These are phyloP conservation scores for Haliaeetus leucogaster DNA, from an alignment of 2,113 vertebrate genomes.

Conservation along the genomic window DNA sequence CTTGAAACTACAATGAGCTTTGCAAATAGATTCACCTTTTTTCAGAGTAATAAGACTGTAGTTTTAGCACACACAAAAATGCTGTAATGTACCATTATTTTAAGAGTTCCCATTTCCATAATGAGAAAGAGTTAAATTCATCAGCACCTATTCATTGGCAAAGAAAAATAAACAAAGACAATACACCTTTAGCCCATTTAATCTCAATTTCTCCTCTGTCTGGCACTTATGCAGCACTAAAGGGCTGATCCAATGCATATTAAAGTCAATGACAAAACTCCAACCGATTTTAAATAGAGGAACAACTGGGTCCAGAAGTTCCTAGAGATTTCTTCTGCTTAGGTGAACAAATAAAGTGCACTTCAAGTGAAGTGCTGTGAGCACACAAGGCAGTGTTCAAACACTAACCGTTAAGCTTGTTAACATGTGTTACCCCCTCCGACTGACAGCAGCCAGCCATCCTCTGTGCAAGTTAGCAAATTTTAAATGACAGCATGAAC, in stretches of 20 bases:
- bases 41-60: neutral
- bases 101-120: neutral
- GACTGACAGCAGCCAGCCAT: constrained; percentile 1
- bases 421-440: neutral
- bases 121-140: neutral
- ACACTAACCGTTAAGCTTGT: neutral
- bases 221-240: neutral
- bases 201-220: neutral
- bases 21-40: neutral
- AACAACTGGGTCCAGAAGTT: neutral
- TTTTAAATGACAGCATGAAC: neutral
- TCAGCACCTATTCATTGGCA: neutral
- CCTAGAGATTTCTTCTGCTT: neutral
- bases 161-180: constrained; percentile 32
- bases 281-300: constrained; percentile 1
- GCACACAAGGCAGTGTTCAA: neutral
- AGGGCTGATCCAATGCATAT: neutral
- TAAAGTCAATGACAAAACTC: constrained; percentile 20
- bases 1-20: neutral
- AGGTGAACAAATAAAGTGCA: neutral
- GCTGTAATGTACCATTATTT: neutral
- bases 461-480: neutral
- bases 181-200: neutral
- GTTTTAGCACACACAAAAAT: neutral
- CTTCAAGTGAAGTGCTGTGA: neutral